Conservation (phyloP, 2,113 vertebrate genomes). For the Microtus ochrogaster region DNA sequence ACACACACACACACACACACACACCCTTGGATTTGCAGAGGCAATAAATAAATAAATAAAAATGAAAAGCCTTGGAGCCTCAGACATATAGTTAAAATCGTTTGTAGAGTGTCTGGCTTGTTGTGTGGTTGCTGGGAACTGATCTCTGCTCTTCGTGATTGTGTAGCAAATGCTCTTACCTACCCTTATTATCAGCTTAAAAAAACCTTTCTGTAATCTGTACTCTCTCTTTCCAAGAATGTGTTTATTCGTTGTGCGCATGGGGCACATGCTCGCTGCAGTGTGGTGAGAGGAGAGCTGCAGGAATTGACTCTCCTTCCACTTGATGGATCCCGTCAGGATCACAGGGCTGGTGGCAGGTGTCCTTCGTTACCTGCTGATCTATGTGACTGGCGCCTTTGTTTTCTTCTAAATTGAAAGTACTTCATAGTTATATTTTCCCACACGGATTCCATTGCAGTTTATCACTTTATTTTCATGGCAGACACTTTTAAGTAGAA, state of each 20-base stretch:
- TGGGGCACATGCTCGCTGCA: not conserved
- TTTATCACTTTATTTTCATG: not conserved
- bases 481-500: slow-evolving; percentile 47
- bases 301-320: not conserved
- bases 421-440: slow-evolving; percentile 22
- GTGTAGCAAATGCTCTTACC: not conserved
- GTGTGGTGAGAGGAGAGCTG: not conserved
- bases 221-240: not conserved
- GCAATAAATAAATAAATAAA: too few species aligned
- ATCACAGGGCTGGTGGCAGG: not conserved
- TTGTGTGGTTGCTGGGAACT: not conserved
- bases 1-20: too few species aligned
- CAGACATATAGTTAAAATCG: not conserved
- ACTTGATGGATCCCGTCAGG: not conserved
- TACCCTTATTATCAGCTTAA: not conserved
- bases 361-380: not conserved
- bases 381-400: not conserved
- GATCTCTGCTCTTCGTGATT: not conserved
- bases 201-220: not conserved
- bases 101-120: not conserved
- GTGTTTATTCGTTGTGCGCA: not conserved
- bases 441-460: not conserved
- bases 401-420: slow-evolving; percentile 46
- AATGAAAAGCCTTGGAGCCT: not conserved
- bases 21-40: too few species aligned